Percentiles rank a stretch among this genome's conserved stretches.
Evolutionary conservation across 2,113 vertebrate genomes (phyloP).

Genomic region (Sceloporus undulatus): DNA sequence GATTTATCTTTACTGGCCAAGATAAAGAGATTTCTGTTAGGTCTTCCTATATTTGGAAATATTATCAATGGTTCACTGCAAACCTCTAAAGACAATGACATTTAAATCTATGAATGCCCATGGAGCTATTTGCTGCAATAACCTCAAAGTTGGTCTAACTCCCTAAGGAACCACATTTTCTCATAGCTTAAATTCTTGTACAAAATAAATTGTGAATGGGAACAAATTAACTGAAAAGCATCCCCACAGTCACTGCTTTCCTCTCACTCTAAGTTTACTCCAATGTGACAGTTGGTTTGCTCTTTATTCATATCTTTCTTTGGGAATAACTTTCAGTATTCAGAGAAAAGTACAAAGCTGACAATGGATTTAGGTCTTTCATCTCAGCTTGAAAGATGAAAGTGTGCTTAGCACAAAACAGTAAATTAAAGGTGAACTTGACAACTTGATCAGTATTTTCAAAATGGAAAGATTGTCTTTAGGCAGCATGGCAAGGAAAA

Average conservation of each 20-base stretch:
- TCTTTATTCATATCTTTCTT: slow-evolving; percentile 6
- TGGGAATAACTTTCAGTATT: slow-evolving; percentile 9
- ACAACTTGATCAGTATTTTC: slow-evolving; percentile 20
- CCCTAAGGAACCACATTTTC: not conserved
- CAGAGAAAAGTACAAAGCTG: not conserved
- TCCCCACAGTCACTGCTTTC: not conserved
- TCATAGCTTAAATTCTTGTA: not conserved
- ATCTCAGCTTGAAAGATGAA: slow-evolving; percentile 26
- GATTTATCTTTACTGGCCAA: not conserved
- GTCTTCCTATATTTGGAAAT: not conserved
- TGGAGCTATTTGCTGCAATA: not conserved
- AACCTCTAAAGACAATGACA: not conserved
- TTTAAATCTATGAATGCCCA: not conserved
- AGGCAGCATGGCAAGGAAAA: not conserved
- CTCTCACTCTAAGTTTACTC: not conserved
- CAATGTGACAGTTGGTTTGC: not conserved
- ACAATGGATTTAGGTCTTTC: slow-evolving; percentile 12
- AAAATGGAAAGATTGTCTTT: not conserved
- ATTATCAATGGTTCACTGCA: not conserved
- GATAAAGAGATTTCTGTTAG: not conserved
- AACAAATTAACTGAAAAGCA: slow-evolving; percentile 1
- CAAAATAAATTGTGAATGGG: not conserved
- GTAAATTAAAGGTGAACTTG: slow-evolving; percentile 26
- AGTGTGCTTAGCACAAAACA: slow-evolving; percentile 24
- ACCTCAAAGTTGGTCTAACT: not conserved